phyloP scores from a whole-genome alignment of 2,113 vertebrate genomes.

The Macroglossus sobrinus region DNA sequence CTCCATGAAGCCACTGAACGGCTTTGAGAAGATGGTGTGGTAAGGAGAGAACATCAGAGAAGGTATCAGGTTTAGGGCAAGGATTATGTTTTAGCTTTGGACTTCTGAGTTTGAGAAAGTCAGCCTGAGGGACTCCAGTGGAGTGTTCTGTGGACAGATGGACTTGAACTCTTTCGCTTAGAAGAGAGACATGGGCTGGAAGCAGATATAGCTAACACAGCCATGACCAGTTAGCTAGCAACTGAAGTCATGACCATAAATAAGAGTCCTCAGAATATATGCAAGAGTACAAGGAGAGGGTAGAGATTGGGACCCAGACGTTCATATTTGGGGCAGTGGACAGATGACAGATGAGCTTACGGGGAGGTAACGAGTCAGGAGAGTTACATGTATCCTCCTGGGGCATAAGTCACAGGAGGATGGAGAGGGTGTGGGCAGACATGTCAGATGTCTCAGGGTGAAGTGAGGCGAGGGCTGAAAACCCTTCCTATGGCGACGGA shows the following conservation, averaged over 20 bases:
- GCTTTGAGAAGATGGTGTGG: neutral
- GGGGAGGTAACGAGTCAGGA: neutral
- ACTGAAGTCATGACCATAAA: neutral
- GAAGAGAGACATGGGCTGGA: neutral
- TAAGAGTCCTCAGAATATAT: neutral
- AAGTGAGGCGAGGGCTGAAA: neutral
- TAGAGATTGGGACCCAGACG: neutral
- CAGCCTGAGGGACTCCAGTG: neutral
- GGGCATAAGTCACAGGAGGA: neutral
- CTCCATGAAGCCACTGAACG: neutral
- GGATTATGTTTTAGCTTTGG: neutral
- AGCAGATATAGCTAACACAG: neutral
- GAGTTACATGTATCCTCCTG: neutral
- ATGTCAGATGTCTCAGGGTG: neutral
- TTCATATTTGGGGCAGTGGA: neutral
- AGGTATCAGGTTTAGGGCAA: neutral
- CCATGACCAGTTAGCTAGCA: neutral
- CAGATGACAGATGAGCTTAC: neutral
- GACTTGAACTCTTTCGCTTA: neutral
- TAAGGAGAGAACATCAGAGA: neutral
- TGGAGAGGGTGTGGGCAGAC: neutral
- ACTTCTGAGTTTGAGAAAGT: neutral
- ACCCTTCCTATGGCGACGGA: neutral
- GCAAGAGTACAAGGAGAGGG: neutral
- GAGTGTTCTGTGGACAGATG: neutral